Evolutionary conservation across 1,140 invertebrate genomes (phyloP), one percentile per base, ranked within the genome.

Genomic region (Bombus pascuorum): DNA sequence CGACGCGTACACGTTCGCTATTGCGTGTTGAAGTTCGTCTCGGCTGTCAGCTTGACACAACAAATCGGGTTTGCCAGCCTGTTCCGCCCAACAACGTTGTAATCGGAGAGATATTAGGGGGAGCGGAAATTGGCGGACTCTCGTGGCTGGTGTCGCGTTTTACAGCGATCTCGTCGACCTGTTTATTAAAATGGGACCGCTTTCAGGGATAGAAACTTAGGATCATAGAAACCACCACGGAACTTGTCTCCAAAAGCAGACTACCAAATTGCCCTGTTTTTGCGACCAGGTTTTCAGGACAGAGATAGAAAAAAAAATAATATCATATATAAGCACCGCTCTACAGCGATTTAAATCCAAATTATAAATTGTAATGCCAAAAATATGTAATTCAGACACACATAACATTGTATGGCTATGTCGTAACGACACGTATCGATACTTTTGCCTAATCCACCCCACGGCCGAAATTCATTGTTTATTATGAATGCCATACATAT

Each of bases 21-120:
- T 90, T 89, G 88, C 88, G 66, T 74, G 88, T 82, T 87, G 79
- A 87, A 90, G 89, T 90, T 90, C 89, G 85, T 89, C 85, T 75
- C 73, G 34, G 77, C 87, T 89, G 87, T 89, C 85, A 89, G 57
- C 85, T 68, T 72, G 88, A 79, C 81, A 78, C 87, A 87, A 90
- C 87, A 87, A 87, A 87, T 86, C 65, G 80, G 76, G 84, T 86
- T 89, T 83, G 66, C 71, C 81, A 65, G 28, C 25, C 34, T 68
- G 71, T 72, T n/a, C 65, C 37, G 13, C 9, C 53, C 32, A 65
- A 44, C 79, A 81, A 81, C 87, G 70, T 75, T 77, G 82, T 83
- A 83, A 83, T 78, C 74, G 83, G 53, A 12, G 66, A 37, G 70
- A 71, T 85, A 80, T 72, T 73, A 72, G 39, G 22, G 25, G 28